Conservation (phyloP, 2,113 vertebrate species). For the Gobius niger region DNA sequence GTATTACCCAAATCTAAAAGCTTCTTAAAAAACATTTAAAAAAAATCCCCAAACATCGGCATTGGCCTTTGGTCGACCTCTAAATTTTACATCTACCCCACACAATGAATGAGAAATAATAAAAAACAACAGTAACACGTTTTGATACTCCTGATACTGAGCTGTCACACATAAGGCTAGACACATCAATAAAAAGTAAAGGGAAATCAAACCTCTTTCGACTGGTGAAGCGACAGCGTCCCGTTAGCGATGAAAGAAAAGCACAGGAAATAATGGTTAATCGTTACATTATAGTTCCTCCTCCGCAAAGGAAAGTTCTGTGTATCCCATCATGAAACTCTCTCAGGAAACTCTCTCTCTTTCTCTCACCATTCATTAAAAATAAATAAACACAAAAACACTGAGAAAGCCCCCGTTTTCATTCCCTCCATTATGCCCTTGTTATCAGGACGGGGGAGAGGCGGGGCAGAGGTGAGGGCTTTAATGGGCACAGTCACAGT, state of each 20-base stretch:
- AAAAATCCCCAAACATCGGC: too few species aligned
- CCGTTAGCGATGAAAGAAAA: slow-evolving; percentile 44
- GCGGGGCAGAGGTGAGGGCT: slow-evolving; percentile 53
- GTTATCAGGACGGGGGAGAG: slow-evolving; percentile 54
- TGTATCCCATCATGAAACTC: background rate
- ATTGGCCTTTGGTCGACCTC: too few species aligned
- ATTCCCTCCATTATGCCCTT: slow-evolving; percentile 38
- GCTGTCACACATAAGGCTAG: background rate
- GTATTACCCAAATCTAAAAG: too few species aligned
- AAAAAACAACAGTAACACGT: too few species aligned
- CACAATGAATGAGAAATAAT: too few species aligned
- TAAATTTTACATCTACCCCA: background rate
- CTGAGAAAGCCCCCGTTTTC: slow-evolving; percentile 1
- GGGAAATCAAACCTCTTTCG: slow-evolving; percentile 75
- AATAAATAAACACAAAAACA: slow-evolving; percentile 11
- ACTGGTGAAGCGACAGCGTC: slow-evolving; percentile 62
- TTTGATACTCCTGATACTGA: too few species aligned
- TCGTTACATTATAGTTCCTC: slow-evolving; percentile 25
- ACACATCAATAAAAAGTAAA: slow-evolving; percentile 32
- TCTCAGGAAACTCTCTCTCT: background rate
- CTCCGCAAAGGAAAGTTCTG: background rate
- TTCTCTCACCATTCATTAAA: background rate
- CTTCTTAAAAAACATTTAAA: too few species aligned
- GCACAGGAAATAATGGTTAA: slow-evolving; percentile 54
- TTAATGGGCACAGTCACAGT: slow-evolving; percentile 46